Conservation (phyloP, 2,113 vertebrate species). For the Ameiurus melas region DNA sequence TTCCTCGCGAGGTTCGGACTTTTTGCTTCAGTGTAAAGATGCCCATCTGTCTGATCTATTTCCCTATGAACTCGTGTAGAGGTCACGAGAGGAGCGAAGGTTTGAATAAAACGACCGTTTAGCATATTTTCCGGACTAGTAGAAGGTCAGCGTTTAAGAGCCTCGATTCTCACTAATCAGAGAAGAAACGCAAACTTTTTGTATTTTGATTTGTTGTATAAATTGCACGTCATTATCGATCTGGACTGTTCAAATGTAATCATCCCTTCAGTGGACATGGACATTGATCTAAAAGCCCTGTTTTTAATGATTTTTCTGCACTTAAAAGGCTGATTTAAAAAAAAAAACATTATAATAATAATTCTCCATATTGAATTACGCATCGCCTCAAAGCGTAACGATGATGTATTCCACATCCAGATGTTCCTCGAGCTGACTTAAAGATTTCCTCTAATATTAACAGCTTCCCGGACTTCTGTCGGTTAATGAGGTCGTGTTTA, state of each 20-base stretch:
- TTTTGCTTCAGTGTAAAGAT: conserved; percentile 1
- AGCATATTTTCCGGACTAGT: not conserved
- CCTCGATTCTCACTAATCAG: not conserved
- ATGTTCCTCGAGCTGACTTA: not conserved
- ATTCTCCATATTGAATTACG: not conserved
- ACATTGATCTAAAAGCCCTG: not conserved
- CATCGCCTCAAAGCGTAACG: not conserved
- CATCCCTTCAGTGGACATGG: not conserved
- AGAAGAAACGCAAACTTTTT: not conserved
- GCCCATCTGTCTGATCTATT: not conserved
- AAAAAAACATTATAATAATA: not conserved
- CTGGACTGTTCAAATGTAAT: not conserved
- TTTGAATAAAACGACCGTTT: not conserved
- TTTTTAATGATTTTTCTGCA: too few relatives aligned
- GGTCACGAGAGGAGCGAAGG: not conserved
- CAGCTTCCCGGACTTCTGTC: not conserved
- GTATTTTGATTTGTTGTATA: not conserved
- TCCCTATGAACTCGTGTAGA: not conserved
- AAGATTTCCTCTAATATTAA: not conserved
- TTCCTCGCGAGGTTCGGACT: not conserved
- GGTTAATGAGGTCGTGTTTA: not conserved
- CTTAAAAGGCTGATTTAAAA: not conserved
- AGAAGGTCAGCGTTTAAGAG: not conserved
- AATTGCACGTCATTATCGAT: not conserved
- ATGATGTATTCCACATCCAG: not conserved